These are phyloP conservation scores for Empidonax alnorum DNA, from an alignment of 2,113 vertebrate genomes.

Conservation along the genomic window DNA sequence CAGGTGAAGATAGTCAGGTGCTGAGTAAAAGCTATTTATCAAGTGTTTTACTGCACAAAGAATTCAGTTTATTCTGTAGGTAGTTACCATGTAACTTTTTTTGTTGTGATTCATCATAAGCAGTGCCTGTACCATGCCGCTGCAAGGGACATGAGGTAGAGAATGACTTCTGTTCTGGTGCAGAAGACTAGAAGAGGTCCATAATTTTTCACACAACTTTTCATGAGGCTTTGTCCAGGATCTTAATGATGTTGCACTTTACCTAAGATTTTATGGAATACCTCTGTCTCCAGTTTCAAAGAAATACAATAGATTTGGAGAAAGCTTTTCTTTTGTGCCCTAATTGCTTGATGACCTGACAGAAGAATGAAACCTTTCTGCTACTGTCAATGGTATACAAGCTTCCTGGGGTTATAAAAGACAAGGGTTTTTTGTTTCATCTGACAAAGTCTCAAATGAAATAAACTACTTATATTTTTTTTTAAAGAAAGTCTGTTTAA, in stretches of 20 bases:
- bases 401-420: not conserved
- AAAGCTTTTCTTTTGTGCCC: not conserved
- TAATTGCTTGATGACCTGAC: not conserved
- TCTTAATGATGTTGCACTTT: not conserved
- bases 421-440: not conserved
- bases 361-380: not conserved
- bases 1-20: not conserved
- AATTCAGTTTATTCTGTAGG: not conserved
- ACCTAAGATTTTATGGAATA: not conserved
- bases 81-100: not conserved
- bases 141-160: not conserved
- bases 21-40: slow-evolving; percentile 1
- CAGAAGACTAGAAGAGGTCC: not conserved
- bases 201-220: not conserved
- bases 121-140: not conserved
- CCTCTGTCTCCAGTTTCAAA: not conserved
- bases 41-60: not conserved
- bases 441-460: not conserved
- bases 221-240: not conserved
- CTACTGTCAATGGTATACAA: not conserved
- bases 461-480: not conserved
- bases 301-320: not conserved
- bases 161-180: not conserved
- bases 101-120: not conserved
- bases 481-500: not conserved